Conservation (phyloP, 2,113 vertebrate species). For the Macrotis lagotis region DNA sequence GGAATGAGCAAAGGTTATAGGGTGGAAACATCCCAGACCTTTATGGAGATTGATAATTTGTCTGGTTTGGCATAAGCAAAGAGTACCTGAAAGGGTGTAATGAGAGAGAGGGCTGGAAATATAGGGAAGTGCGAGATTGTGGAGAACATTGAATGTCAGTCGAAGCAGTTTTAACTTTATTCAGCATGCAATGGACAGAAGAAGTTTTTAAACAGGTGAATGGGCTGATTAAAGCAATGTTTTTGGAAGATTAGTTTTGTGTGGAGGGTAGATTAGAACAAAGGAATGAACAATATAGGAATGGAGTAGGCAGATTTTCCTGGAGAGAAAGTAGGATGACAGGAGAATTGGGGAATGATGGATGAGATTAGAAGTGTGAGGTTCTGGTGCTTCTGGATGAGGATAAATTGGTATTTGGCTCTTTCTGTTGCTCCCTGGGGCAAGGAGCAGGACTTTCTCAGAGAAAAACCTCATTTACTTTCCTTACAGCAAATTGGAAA, state of each 20-base stretch:
- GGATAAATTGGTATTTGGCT: not conserved
- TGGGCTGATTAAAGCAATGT: not conserved
- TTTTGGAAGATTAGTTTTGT: not conserved
- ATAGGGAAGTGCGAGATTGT: not conserved
- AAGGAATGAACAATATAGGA: not conserved
- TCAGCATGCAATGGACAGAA: not conserved
- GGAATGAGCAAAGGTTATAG: not conserved
- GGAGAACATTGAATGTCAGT: not conserved
- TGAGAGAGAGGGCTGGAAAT: not conserved
- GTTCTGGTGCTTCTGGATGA: not conserved
- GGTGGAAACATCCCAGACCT: not conserved
- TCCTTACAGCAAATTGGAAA: not conserved
- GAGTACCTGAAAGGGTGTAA: not conserved
- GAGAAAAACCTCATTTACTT: conserved; percentile 11
- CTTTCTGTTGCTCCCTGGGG: not conserved
- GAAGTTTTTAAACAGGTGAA: not conserved
- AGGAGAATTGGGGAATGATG: not conserved
- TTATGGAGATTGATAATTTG: not conserved
- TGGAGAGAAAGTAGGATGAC: not conserved
- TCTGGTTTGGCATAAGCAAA: not conserved
- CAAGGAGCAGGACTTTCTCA: not conserved
- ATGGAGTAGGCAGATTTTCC: not conserved
- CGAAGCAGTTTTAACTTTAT: not conserved
- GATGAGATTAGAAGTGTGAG: not conserved
- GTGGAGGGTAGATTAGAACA: not conserved